phyloP scores from a whole-genome alignment of 2,797 vertebrate species.

The Sciurus carolinensis region DNA sequence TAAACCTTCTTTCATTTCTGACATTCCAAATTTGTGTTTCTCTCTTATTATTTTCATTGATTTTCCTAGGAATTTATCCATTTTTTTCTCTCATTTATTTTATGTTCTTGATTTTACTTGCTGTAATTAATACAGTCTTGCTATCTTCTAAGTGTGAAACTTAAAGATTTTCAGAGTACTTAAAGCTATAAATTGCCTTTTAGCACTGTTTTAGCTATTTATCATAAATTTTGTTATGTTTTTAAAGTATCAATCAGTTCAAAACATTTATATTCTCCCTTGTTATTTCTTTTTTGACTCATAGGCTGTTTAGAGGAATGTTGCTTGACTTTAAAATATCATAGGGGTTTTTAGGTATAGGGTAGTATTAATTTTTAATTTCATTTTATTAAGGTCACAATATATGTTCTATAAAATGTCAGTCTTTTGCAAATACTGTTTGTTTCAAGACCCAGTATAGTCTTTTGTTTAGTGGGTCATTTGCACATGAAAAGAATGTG shows the following conservation, averaged over 20 bases:
- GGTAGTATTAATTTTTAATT: background rate
- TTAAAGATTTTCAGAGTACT: background rate
- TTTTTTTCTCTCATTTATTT: background rate
- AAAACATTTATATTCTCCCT: too few species aligned
- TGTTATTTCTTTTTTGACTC: too few species aligned
- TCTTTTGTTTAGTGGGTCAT: background rate
- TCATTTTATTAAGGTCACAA: background rate
- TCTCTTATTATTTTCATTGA: background rate
- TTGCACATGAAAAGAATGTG: background rate
- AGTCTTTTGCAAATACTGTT: background rate
- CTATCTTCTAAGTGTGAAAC: background rate
- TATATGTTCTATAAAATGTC: background rate
- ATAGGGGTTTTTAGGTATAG: background rate
- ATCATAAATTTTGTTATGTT: too few species aligned
- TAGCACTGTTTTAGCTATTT: background rate
- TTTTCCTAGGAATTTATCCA: background rate
- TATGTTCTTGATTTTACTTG: background rate
- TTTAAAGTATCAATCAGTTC: too few species aligned
- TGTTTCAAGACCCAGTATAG: background rate
- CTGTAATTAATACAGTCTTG: background rate
- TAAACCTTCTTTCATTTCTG: background rate
- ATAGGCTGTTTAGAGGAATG: background rate
- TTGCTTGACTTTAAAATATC: background rate
- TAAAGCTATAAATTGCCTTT: background rate
- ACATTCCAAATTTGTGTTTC: background rate